phyloP scores from a whole-genome alignment of 2,888 invertebrate species.

The Alentia gelatinosa region DNA sequence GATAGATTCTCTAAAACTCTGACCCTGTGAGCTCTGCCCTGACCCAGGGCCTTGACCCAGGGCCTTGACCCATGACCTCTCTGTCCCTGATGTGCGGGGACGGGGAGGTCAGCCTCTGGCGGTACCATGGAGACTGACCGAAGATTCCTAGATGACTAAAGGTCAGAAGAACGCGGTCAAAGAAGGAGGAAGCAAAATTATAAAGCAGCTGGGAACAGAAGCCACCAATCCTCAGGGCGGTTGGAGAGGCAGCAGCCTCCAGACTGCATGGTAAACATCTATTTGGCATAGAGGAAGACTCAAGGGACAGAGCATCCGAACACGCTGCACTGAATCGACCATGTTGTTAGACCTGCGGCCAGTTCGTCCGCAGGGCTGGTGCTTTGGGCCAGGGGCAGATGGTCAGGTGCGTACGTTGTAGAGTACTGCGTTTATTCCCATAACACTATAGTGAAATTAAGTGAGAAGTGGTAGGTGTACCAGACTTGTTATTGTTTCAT shows the following conservation, averaged over 20 bases:
- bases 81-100: background rate
- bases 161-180: background rate
- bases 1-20: background rate
- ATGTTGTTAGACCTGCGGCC: background rate
- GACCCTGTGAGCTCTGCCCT: too few relatives aligned
- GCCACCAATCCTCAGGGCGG: background rate
- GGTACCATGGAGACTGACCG: background rate
- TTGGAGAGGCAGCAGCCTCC: background rate
- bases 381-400: too few relatives aligned
- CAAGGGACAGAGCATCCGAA: background rate
- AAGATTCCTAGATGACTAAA: background rate
- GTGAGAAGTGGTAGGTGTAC: too few relatives aligned
- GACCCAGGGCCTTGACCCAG: background rate
- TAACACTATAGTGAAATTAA: too few relatives aligned
- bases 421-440: background rate
- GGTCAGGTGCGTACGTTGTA: background rate
- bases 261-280: constrained; percentile 1
- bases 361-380: background rate
- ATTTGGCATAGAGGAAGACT: background rate
- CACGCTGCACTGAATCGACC: background rate
- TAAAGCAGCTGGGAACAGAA: background rate
- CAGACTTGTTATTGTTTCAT: too few relatives aligned
- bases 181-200: background rate
- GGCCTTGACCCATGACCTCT: background rate
- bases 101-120: background rate